These are phyloP conservation scores for Scolopax bukidnonensis DNA, from an alignment of 2,797 vertebrate genomes.

Conservation along the genomic window DNA sequence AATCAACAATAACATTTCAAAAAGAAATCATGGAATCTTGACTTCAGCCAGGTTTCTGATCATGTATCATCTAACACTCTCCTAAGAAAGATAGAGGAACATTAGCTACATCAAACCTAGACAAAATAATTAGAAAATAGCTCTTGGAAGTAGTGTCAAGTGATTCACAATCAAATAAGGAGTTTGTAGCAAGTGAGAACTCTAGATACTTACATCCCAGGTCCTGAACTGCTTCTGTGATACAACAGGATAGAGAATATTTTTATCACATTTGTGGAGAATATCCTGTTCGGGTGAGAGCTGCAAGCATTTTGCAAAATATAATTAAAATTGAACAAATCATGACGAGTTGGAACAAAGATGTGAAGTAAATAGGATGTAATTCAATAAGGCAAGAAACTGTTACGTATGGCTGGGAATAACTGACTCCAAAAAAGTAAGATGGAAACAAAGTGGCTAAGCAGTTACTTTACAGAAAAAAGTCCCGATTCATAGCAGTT, in stretches of 20 bases:
- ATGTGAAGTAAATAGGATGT: background rate
- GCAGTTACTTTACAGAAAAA: background rate
- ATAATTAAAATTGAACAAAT: background rate
- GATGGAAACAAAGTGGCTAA: background rate
- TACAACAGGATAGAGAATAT: background rate
- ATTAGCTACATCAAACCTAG: background rate
- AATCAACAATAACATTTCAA: background rate
- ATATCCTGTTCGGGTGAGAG: background rate
- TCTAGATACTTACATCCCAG: background rate
- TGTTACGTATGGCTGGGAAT: background rate
- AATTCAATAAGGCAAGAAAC: background rate
- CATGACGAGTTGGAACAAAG: background rate
- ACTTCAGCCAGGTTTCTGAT: background rate
- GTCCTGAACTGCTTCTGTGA: background rate
- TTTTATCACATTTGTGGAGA: background rate
- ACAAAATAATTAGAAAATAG: background rate
- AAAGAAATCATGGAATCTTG: background rate
- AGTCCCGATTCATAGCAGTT: background rate
- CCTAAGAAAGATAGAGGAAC: background rate
- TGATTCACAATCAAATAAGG: background rate
- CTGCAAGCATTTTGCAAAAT: background rate
- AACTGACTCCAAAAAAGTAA: background rate
- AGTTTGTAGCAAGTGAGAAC: background rate
- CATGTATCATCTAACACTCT: background rate
- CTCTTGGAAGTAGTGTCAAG: background rate